Evolutionary conservation across 2,113 vertebrate genomes (phyloP), one percentile per base, ranked within the genome.

Genomic region (Dunckerocampus dactyliophorus): DNA sequence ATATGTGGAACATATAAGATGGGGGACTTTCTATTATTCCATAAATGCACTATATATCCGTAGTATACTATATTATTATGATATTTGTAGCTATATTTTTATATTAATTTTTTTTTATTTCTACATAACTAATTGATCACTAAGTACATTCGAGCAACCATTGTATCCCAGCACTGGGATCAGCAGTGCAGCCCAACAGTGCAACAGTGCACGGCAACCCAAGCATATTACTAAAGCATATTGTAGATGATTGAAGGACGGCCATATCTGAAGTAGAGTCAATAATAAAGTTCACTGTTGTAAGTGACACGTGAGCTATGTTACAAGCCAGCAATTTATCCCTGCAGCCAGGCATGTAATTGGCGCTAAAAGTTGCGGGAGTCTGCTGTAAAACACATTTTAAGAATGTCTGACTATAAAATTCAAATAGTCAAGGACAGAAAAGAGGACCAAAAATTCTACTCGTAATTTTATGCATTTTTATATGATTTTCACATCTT

Each of bases 141-240:
- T 28, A 28, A 28, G 24, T 28, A 28, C 2, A 28, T 28, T 28
- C 24, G 5, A 28, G 24, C 24, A 28, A 28, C 24, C 24, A 43
- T 14, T 43, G 39, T 14, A 43, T 14, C 39, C 12, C 31, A 8
- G 5, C 31, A 34, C 31, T 34, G 31, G 31, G 31, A n/a, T n/a
- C 47, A 47, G 17, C 20, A 21, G 19, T 8, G 53, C 37, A 57
- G 28, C 34, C 3, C 15, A 65, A n/a, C n/a, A n/a, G n/a, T n/a
- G n/a, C n/a, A n/a, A n/a, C n/a, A n/a, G n/a, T n/a, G n/a, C n/a
- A n/a, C n/a, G n/a, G n/a, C n/a, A n/a, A n/a, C n/a, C n/a, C n/a
- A n/a, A n/a, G n/a, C n/a, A n/a, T n/a, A n/a, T 60, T 70, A 75
- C 73, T 68, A 60, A 77, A 77, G 67, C 48, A 1, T 49, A 72